Conservation (phyloP, 2,113 vertebrate species). For the Mystacornis crossleyi region DNA sequence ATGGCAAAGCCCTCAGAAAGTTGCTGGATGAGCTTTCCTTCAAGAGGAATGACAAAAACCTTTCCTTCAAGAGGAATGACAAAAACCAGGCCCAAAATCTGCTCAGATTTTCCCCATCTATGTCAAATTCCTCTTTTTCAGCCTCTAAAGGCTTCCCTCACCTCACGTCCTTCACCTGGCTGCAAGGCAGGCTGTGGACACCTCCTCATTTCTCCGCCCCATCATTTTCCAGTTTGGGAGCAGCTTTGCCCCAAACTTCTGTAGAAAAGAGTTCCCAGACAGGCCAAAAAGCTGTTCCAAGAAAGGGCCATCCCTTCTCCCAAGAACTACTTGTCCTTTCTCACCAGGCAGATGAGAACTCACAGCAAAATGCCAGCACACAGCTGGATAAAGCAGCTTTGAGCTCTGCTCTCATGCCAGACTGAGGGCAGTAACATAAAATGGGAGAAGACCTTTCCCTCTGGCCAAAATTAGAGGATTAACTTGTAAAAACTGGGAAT, state of each 20-base stretch:
- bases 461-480: background rate
- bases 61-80: background rate
- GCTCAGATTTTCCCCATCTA: accelerated
- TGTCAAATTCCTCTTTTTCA: background rate
- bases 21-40: background rate
- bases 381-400: background rate
- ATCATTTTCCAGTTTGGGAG: background rate
- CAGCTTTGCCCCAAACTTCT: background rate
- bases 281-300: background rate
- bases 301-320: background rate
- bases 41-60: accelerated
- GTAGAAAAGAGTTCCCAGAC: no score
- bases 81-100: background rate
- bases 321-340: background rate
- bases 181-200: no score
- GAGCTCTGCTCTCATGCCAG: background rate
- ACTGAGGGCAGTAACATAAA: background rate
- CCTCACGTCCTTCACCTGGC: accelerated
- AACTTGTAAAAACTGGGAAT: background rate
- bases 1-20: background rate
- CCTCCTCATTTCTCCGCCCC: background rate
- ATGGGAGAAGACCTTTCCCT: background rate
- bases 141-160: background rate
- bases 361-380: background rate
- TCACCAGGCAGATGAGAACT: background rate